These are phyloP conservation scores for Ibidorhyncha struthersii DNA, from an alignment of 2,113 vertebrate species.

Conservation along the genomic window DNA sequence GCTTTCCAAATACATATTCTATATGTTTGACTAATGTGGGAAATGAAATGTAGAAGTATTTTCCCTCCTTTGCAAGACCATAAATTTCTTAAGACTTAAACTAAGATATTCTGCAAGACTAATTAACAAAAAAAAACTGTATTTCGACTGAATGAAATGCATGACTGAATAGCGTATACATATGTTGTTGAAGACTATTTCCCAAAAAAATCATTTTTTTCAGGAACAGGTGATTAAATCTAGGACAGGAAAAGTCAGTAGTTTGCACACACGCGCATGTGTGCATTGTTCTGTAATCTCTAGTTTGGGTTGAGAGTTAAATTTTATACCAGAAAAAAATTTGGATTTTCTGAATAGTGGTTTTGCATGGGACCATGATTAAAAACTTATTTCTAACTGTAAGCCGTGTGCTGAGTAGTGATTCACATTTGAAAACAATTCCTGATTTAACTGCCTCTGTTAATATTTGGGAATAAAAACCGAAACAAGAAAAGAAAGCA, in stretches of 20 bases:
- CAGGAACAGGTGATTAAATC: not conserved
- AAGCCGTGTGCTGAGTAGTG: not conserved
- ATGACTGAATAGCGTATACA: not conserved
- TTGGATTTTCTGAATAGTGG: not conserved
- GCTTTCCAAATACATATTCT: not conserved
- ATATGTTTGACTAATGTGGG: not conserved
- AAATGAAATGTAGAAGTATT: not conserved
- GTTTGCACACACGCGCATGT: not conserved
- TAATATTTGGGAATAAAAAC: not conserved
- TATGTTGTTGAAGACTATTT: not conserved
- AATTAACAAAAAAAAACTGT: not conserved
- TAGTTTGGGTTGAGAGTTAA: not conserved
- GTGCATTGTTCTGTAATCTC: not conserved
- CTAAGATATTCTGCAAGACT: not conserved
- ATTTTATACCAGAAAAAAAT: not conserved
- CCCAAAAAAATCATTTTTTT: not conserved
- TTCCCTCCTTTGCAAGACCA: not conserved
- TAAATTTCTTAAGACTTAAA: not conserved
- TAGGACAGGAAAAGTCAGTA: not conserved
- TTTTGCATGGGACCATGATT: not conserved
- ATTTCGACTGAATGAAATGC: not conserved
- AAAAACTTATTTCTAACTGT: not conserved
- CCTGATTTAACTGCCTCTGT: not conserved
- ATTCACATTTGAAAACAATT: slow-evolving; percentile 9
- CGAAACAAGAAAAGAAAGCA: not conserved